Evolutionary conservation across 2,888 invertebrate species (phyloP).

Genomic region (Eurois occulta): DNA sequence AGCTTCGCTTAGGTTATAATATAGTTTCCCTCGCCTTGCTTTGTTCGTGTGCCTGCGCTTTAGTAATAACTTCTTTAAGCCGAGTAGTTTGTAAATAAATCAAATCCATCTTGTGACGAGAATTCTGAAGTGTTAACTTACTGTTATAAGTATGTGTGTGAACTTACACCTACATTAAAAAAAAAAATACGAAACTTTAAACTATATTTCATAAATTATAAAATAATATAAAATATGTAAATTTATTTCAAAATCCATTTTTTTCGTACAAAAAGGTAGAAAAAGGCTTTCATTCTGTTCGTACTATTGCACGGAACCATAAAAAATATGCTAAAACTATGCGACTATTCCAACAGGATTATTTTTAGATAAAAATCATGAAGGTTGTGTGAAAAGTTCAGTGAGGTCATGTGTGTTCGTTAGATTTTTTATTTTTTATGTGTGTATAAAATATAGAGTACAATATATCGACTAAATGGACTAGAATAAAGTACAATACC

Average conservation of each 20-base stretch:
- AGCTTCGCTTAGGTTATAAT: too few relatives aligned
- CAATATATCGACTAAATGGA: not conserved
- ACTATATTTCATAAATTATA: not conserved
- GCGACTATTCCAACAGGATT: conserved; percentile 42
- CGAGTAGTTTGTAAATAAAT: not conserved
- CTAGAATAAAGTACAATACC: not conserved
- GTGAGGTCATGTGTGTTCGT: conserved; percentile 13
- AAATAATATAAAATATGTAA: not conserved
- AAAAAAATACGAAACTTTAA: not conserved
- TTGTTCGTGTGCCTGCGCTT: too few relatives aligned
- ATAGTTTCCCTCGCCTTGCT: too few relatives aligned
- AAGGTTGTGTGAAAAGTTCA: conserved; percentile 13
- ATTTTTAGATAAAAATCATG: conserved; percentile 47
- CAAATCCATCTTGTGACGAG: not conserved
- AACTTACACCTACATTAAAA: not conserved
- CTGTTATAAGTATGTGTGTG: not conserved
- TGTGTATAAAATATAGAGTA: not conserved
- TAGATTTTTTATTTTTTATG: conserved; percentile 17
- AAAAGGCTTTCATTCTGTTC: conserved; percentile 9
- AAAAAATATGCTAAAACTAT: conserved; percentile 35
- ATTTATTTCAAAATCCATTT: not conserved
- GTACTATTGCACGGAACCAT: not conserved
- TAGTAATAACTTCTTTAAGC: not conserved
- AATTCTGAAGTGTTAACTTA: not conserved
- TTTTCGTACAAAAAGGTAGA: not conserved